phyloP scores from a whole-genome alignment of 2,113 vertebrate species.

The Scomber colias region DNA sequence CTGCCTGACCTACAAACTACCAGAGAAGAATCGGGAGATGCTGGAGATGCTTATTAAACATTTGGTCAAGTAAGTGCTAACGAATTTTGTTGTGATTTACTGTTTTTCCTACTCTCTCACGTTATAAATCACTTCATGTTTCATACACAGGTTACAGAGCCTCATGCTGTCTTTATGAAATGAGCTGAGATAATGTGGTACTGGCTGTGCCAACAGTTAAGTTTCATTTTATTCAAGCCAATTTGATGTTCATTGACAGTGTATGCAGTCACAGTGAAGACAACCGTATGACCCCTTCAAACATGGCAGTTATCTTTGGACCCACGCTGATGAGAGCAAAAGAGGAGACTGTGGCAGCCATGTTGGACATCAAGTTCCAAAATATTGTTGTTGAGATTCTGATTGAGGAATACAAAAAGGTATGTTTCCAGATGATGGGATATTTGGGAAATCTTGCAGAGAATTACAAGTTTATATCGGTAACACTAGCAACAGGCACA shows the following conservation, averaged over 20 bases:
- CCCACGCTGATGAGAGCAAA: conserved; percentile 96
- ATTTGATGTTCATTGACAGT: conserved; percentile 75
- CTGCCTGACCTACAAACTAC: conserved; percentile 93
- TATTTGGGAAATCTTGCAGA: too few species aligned
- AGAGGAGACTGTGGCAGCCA: conserved; percentile 96
- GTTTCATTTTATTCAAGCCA: conserved; percentile 18
- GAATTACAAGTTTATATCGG: too few species aligned
- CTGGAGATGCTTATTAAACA: conserved; percentile 93
- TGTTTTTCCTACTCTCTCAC: not conserved
- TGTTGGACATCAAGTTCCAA: conserved; percentile 99
- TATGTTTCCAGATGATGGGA: conserved; percentile 49
- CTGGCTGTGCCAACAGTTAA: not conserved
- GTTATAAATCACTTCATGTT: too few species aligned
- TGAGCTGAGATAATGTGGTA: not conserved
- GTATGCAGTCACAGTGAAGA: conserved; percentile 92
- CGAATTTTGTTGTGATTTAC: not conserved
- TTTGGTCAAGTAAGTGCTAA: conserved; percentile 89
- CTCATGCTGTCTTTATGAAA: not conserved
- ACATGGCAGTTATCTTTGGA: conserved; percentile 98
- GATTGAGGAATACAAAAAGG: conserved; percentile 94
- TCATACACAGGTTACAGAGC: not conserved
- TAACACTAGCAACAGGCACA: too few species aligned
- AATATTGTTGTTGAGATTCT: conserved; percentile 97
- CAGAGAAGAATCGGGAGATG: conserved; percentile 95
- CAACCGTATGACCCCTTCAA: conserved; percentile 95